Base-by-base conservation (phyloP, 2,888 invertebrate species). In the Callinectes sapidus region DNA sequence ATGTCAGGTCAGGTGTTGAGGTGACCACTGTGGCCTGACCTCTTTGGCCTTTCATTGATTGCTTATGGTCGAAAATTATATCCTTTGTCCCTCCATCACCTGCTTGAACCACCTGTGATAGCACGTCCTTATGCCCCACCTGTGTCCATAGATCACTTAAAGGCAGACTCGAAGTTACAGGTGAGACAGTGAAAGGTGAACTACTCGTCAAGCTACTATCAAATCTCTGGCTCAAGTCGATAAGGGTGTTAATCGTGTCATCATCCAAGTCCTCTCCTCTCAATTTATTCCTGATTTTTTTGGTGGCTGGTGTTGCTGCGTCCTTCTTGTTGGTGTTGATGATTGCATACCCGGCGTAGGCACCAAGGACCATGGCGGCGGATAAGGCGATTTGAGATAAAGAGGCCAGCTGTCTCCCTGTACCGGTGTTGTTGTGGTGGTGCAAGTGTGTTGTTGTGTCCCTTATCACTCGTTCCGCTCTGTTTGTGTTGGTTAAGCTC, bases 331-430 rank as follows among this genome's bases (percentile, higher is more conserved):
- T 81, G 35, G 81, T 28, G 85, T 92, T 89, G 61, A 92, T 89
- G 66, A 89, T 39, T 16, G 89, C 55, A 39, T 92, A 92, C n/a
- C 92, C 92, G 8, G 54, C 48, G 61, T 92, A 92, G 0, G 92
- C 92, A 16, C 89, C 92, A 3, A 92, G 66, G 23, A 92, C 85
- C 92, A 92, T 92, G 10, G 89, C 92, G 5, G 92, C 92, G 1
- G 92, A 92, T 5, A 92, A 28, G 23, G 92, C 92, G 8, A 92
- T 92, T 32, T 92, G 89, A 16, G 89, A 89, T 13, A 92, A 55
- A 10, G 92, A 55, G 28, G 81, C 85, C 42, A 89, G 55, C n/a
- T 89, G 89, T 18, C 92, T 89, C 2, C 85, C 90, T 54, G 71
- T 89, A 35, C 14, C 8, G 81, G 3, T 81, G 14, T 13, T 32